Evolutionary conservation across 1,140 invertebrate genomes (phyloP).

Genomic region (Trinorchestia longiramus): DNA sequence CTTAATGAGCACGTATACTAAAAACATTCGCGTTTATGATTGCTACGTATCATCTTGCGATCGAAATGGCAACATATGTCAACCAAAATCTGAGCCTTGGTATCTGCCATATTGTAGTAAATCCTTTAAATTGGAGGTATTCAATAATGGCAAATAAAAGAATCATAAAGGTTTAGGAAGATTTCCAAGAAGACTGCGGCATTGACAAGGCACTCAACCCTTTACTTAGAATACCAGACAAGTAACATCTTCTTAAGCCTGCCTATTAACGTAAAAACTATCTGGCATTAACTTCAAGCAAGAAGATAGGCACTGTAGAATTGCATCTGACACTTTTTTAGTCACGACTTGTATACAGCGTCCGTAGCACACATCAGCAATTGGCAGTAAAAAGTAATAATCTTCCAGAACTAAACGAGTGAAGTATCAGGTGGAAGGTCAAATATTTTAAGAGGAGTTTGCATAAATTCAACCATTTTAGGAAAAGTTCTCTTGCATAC

Average conservation of each 20-base stretch:
- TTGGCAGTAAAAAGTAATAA: too few species aligned
- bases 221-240: too few species aligned
- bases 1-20: background rate
- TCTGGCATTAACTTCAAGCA: background rate
- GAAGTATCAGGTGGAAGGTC: background rate
- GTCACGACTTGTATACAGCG: background rate
- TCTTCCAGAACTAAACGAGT: background rate
- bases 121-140: background rate
- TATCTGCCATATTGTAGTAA: background rate
- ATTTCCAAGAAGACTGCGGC: background rate
- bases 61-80: background rate
- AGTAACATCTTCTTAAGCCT: background rate
- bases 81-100: background rate
- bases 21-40: background rate
- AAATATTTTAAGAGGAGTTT: background rate
- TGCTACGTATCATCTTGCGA: background rate
- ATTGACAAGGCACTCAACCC: too few species aligned
- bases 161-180: background rate
- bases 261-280: background rate
- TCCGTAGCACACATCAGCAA: background rate
- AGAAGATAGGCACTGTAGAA: background rate
- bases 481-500: background rate
- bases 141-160: background rate
- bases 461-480: background rate
- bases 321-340: background rate